Evolutionary conservation across 2,888 invertebrate genomes (phyloP), one percentile per base, ranked within the genome.

Genomic region (Phengaris alcon): DNA sequence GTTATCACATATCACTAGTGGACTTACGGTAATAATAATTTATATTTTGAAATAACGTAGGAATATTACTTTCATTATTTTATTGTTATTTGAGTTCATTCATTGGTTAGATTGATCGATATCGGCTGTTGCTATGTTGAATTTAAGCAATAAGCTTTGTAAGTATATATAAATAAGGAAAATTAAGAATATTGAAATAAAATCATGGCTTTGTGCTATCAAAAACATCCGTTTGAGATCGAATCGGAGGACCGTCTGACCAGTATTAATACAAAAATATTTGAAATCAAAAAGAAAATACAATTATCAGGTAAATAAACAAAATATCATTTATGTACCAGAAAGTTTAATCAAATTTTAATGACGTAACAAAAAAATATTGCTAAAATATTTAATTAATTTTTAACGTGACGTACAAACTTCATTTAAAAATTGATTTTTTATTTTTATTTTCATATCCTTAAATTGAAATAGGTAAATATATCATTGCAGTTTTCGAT

Each of bases 281-380:
- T 96, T 83, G 97, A 97, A 90, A 95, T 97, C 76, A 97, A 97
- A 88, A 97, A 97, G 91, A 97, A 97, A 89, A 97, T 97, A 86
- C 96, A 97, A 82, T 88, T 97, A 78, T 96, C 97, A 86, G 97
- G 97, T 97, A 84, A 85, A 87, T 85, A 74, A 51, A 70, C 55
- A 12, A 76, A 44, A 55, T 54, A n/a, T 8, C 15, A 8, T 8
- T 57, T 57, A 57, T 3, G 35, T 35, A 35, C 35, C 2, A 35
- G 35, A 4, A 35, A 35, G 35, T 35, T 35, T 35, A 35, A 35
- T 35, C 35, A 35, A 55, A 55, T 55, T 55, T n/a, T n/a, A 54
- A 54, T 13, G 12, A 55, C 5, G 2, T n/a, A n/a, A 55, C 4
- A 55, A 55, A 54, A 54, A 2, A 55, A 55, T 55, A 13, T 55